Evolutionary conservation across 2,888 invertebrate species (phyloP), one percentile per base, ranked within the genome.

Genomic region (Lithophane socia): DNA sequence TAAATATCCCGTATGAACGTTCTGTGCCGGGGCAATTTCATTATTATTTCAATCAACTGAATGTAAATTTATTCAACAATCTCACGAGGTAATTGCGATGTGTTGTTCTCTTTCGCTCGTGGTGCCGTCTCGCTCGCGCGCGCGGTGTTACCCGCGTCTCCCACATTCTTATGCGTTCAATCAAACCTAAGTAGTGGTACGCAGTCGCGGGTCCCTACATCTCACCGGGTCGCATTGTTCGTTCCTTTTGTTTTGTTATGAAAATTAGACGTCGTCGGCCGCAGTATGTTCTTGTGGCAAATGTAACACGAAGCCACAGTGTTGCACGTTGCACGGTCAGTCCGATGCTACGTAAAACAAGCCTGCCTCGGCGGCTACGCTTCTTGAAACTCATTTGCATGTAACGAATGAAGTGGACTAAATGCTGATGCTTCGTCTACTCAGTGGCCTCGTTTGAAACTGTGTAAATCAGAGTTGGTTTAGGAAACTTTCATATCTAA

Each of bases 51-150:
- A 96, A 96, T 96, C 96, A 96, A 95, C 95, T 95, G 94, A 96
- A 96, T 96, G 96, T 96, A 96, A 96, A 96, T 96, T 96, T 96
- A 96, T 96, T 96, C 96, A 96, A 96, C 96, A 96, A 96, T 96
- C 96, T 96, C 96, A 96, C 95, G 94, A 94, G 95, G 96, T 96
- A 96, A 96, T 96, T 96, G 96, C 96, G 95, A 93, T 94, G 90
- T 89, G 87, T 90, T 84, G 89, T 86, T 94, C 94, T 90, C 93
- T 81, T 89, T 94, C 92, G 83, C 68, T 68, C 80, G 37, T 10
- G 44, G 65, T 78, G 86, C 83, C 77, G 79, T 93, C 92, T 88
- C 92, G 77, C 84, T 91, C 90, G 84, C 87, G 73, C 92, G 86
- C 91, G 88, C 88, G 90, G 90, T 79, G 83, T 85, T 88, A 88